Evolutionary conservation across 1,140 invertebrate species (phyloP), one percentile per base, ranked within the genome.

Genomic region (Orchesella cincta): DNA sequence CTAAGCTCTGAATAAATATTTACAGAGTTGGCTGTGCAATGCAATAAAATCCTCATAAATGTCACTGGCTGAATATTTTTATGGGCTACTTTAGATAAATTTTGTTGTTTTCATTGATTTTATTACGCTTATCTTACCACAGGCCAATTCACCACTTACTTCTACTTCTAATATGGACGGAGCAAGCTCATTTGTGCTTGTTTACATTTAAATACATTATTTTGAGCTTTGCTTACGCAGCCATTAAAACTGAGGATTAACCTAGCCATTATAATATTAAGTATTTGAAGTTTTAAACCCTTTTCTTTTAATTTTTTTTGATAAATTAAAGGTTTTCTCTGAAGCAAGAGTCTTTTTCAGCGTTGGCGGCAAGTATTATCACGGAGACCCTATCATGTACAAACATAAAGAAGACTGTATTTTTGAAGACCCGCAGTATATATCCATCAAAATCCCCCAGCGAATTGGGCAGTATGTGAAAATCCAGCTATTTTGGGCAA

Each of bases 341-440:
- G 90, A 88, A 81, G 92, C 91, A 0, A 87, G 89, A 78, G 85
- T 93, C 12, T 90, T 88, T 84, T 93, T 93, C 86, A 92, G 91
- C 83, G 85, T 90, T 52, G 90, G 88, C 35, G 91, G 87, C 52
- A 85, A 86, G 77, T 90, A 88, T 83, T 92, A 88, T 85, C 87
- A 89, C 71, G 87, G 88, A 0, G 87, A 89, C 2, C 88, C 89
- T 1, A 83, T 93, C 16, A 87, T 73, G 62, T 67, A 67, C 28
- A 67, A 33, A 31, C 62, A 29, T 12, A 90, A 92, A 85, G 89
- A 90, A 1, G 93, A 94, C 83, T 86, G 85, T 1, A 87, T 89
- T 5, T 86, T 92, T 64, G 92, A 94, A 82, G 90, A 90, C 77
- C 90, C 92, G 0, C 86, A 92, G 29, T 91, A 93, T 83, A 91